phyloP scores from a whole-genome alignment of 2,113 vertebrate species.

The Elephas maximus region DNA sequence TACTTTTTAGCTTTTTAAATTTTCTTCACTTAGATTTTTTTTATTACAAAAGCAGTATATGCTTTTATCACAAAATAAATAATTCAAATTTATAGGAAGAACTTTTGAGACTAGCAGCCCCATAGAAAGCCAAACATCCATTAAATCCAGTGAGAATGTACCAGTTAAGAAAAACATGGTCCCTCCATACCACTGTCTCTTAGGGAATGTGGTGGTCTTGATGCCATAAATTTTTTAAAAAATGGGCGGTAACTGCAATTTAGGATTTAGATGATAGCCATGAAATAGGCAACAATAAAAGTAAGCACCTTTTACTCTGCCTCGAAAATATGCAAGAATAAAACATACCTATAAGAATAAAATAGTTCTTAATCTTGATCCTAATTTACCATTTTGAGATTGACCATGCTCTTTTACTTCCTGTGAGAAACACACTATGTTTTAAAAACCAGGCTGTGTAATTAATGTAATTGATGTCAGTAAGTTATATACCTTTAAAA shows the following conservation, averaged over 20 bases:
- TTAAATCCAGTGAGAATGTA: background rate
- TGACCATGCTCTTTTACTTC: background rate
- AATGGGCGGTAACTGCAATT: background rate
- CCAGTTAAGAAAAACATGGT: background rate
- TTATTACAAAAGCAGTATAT: background rate
- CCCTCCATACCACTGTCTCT: background rate
- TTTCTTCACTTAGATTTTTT: background rate
- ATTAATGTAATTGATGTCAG: no score
- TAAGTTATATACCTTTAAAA: no score
- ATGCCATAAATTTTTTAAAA: background rate
- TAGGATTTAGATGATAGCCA: background rate
- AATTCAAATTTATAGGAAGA: background rate
- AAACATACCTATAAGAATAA: background rate
- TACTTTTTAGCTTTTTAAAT: background rate
- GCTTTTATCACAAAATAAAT: background rate
- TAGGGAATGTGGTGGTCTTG: background rate
- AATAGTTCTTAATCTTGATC: background rate
- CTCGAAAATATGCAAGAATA: background rate
- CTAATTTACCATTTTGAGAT: background rate
- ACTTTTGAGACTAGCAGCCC: background rate
- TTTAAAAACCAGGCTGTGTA: background rate
- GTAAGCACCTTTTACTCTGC: background rate
- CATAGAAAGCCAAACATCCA: background rate
- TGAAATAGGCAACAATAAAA: background rate
- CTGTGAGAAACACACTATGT: background rate